A percentile compares a stretch with the other conserved stretches of the same genome.
phyloP scores from a whole-genome alignment of 1,140 invertebrate genomes.

The Lethrus apterus region DNA sequence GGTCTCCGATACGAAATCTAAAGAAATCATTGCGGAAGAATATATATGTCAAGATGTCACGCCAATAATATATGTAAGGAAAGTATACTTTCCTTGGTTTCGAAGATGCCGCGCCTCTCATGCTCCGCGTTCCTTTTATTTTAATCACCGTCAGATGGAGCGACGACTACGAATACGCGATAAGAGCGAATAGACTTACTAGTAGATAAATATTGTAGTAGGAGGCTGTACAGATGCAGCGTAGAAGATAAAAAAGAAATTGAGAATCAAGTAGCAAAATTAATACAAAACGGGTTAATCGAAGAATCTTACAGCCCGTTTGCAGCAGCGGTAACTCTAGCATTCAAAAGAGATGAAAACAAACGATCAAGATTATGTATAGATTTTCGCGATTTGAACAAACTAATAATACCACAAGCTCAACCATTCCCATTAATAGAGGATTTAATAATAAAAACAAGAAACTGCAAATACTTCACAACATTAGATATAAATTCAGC shows the following conservation, averaged over 20 bases:
- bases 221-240: slow-evolving; percentile 35
- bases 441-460: slow-evolving; percentile 29
- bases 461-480: slow-evolving; percentile 34
- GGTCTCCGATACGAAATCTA: too few species aligned
- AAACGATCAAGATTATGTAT: slow-evolving; percentile 9
- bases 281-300: slow-evolving; percentile 30
- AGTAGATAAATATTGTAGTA: slow-evolving; percentile 35
- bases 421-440: slow-evolving; percentile 33
- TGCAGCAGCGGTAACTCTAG: background rate
- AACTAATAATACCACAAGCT: background rate
- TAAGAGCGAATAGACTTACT: slow-evolving; percentile 35
- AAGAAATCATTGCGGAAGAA: too few species aligned
- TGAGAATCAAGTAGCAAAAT: slow-evolving; percentile 34
- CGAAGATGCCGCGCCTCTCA: too few species aligned
- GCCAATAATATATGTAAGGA: too few species aligned
- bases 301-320: slow-evolving; percentile 6
- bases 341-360: slow-evolving; percentile 1
- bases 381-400: slow-evolving; percentile 6
- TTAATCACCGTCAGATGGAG: too few species aligned
- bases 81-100: too few species aligned
- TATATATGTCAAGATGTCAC: too few species aligned
- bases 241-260: slow-evolving; percentile 38
- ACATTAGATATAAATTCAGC: slow-evolving; percentile 38
- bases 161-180: slow-evolving; percentile 26
- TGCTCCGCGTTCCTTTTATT: too few species aligned